Conservation (phyloP, 2,113 vertebrate species). For the Scopus umbretta region DNA sequence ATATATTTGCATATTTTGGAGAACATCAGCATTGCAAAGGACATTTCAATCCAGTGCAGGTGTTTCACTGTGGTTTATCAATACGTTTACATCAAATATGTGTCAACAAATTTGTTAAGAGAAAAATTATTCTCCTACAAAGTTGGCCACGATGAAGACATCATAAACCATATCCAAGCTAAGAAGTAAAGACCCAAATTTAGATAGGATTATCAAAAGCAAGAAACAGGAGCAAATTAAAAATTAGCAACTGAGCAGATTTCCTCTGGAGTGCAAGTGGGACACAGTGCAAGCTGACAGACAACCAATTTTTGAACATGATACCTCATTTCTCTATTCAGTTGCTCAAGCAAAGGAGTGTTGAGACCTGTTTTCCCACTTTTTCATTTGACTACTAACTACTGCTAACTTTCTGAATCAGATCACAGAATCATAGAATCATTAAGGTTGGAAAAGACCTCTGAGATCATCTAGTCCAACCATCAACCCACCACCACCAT, state of each 20-base stretch:
- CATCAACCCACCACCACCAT: too few species aligned
- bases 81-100: neutral
- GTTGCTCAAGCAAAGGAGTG: neutral
- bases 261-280: neutral
- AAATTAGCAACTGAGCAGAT: neutral
- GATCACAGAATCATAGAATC: too few species aligned
- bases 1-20: neutral
- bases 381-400: neutral
- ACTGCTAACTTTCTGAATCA: neutral
- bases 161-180: neutral
- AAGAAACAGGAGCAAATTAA: neutral
- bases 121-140: neutral
- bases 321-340: neutral
- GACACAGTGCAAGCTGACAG: neutral
- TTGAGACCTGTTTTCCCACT: neutral
- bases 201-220: neutral
- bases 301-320: neutral
- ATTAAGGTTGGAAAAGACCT: too few species aligned
- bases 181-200: neutral
- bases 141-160: neutral
- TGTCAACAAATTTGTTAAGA: neutral
- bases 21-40: neutral
- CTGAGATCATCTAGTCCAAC: too few species aligned
- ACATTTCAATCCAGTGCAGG: neutral
- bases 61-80: neutral